Evolutionary conservation across 1,140 invertebrate species (phyloP).

Genomic region (Eupristina koningsbergeri): DNA sequence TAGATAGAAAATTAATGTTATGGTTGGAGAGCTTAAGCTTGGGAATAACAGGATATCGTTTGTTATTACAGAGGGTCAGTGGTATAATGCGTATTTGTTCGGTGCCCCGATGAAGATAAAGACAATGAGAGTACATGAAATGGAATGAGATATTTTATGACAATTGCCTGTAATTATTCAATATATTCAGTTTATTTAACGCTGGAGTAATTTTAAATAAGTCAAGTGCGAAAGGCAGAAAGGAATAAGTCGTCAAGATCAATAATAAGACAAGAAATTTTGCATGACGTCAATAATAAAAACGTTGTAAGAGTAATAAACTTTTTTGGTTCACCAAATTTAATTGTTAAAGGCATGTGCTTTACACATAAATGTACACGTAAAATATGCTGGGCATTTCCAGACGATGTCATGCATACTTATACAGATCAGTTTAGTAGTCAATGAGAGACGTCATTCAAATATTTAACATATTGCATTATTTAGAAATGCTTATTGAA

Average conservation of each 20-base stretch:
- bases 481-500: background rate
- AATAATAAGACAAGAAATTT: slow-evolving; percentile 12
- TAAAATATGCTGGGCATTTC: slow-evolving; percentile 1
- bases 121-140: background rate
- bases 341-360: slow-evolving; percentile 7
- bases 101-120: background rate
- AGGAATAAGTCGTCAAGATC: background rate
- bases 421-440: slow-evolving; percentile 2
- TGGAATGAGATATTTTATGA: background rate
- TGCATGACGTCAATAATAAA: background rate
- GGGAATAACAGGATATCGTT: background rate
- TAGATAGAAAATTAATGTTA: no score
- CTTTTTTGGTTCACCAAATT: background rate
- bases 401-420: slow-evolving; percentile 15
- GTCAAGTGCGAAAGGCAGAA: no score
- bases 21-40: no score
- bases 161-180: background rate
- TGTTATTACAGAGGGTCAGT: background rate
- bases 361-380: slow-evolving; percentile 3
- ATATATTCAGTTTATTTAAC: no score
- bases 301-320: background rate
- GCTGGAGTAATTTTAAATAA: no score
- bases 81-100: no score
- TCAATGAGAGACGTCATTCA: slow-evolving; percentile 2
- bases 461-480: background rate